Evolutionary conservation across 2,113 vertebrate genomes (phyloP), one percentile per base, ranked within the genome.

Genomic region (Regulus satrapa): DNA sequence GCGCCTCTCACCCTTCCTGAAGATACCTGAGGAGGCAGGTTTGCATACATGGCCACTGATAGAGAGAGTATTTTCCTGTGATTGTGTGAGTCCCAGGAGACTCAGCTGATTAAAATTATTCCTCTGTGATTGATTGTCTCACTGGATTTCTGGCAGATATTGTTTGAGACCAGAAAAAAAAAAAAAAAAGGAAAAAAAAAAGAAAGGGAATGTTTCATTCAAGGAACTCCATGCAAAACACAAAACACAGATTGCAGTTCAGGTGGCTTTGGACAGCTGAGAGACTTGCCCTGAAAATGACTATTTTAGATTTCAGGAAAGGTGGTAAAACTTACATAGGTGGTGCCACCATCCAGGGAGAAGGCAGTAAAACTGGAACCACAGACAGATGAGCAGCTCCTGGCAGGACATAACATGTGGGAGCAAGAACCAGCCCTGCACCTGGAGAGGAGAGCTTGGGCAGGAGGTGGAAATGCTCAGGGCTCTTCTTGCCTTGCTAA

Each of bases 1-100:
- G 28, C 54, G 41, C 15, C 62, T 52, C 8, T 38, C 20, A 31
- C 2, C 18, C 19, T 36, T 77, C 2, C 1, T 10, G 2, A 49
- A 48, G 51, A 10, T 72, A 46, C 24, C 38, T 8, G 36, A 52
- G 66, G 51, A 79, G 54, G 19, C 36, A 63, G 9, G n/a, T 19
- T 88, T 59, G 29, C 0, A 0, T 14, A 25, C 24, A 10, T 1
- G 15, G 49, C 29, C 11, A 6, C 7, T 51, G 48, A 51, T 15
- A 31, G 10, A 63, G 48, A 32, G 18, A 52, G 23, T 51, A 25
- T 79, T 79, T 59, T 72, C 26, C 46, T 32, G 3, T 55, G 41
- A 85, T 13, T 19, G 9, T 45, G 21, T 55, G 54, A 72, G 48
- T 46, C 52, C 31, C 52, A 63, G 40, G n/a, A 94, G 29, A 63